Conservation (phyloP, 2,888 invertebrate genomes). For the Drosophila prolongata region DNA sequence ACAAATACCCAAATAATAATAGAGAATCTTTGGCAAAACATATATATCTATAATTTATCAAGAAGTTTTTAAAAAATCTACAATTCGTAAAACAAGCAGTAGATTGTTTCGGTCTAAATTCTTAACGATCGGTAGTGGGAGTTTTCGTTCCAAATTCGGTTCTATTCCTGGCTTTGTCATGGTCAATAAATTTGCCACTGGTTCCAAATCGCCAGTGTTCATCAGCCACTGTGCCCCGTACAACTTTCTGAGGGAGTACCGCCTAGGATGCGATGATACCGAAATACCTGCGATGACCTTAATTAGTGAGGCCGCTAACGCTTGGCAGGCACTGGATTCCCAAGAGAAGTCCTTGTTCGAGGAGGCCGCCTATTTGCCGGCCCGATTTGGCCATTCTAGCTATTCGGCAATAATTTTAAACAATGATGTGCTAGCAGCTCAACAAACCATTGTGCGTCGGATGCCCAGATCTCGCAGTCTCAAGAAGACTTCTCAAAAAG, state of each 20-base stretch:
- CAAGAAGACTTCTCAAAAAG: not conserved
- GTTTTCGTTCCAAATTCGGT: not conserved
- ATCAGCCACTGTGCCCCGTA: constrained; percentile 1
- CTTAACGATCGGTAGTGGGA: no score
- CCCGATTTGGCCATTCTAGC: not conserved
- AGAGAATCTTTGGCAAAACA: no score
- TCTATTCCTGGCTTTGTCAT: not conserved
- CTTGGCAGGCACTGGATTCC: not conserved
- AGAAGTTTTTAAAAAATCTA: no score
- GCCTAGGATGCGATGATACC: not conserved
- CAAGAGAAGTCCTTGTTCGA: not conserved
- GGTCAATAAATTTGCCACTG: not conserved
- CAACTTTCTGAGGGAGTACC: constrained; percentile 3
- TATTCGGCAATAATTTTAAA: not conserved
- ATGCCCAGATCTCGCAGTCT: not conserved
- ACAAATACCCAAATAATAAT: no score
- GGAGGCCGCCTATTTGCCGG: not conserved
- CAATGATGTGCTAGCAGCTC: not conserved
- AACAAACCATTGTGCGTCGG: not conserved
- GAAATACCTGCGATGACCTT: not conserved
- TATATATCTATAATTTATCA: no score
- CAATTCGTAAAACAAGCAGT: no score
- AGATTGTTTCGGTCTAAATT: no score
- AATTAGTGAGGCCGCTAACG: not conserved
- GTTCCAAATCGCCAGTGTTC: not conserved